phyloP scores from a whole-genome alignment of 2,797 vertebrate species.

The Hoplostethus mediterraneus region DNA sequence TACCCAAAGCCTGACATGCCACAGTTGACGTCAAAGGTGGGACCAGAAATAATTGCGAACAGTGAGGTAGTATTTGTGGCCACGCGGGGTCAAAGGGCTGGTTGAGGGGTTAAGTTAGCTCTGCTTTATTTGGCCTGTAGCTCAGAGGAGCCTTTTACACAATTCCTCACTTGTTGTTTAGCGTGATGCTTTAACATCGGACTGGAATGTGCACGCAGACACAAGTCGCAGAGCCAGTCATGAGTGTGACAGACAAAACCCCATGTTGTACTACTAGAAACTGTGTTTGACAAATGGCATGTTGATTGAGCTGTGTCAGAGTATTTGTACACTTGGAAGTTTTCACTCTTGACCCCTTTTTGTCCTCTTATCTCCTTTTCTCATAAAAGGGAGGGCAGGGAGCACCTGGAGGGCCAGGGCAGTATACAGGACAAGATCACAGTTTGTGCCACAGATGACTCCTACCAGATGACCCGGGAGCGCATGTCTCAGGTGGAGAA shows the following conservation, averaged over 20 bases:
- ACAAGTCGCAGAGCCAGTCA: slow-evolving; percentile 49
- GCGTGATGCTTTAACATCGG: slow-evolving; percentile 30
- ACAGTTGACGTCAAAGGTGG: slow-evolving; percentile 51
- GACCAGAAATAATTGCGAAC: slow-evolving; percentile 58
- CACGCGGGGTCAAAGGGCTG: slow-evolving; percentile 42
- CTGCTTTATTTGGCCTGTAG: slow-evolving; percentile 39
- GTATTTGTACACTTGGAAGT: slow-evolving; percentile 28
- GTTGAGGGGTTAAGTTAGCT: slow-evolving; percentile 34
- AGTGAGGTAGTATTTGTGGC: slow-evolving; percentile 57
- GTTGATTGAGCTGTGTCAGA: slow-evolving; percentile 11
- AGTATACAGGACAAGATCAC: slow-evolving; percentile 92
- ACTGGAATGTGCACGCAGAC: slow-evolving; percentile 34
- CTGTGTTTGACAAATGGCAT: slow-evolving; percentile 21
- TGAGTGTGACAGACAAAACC: slow-evolving; percentile 39
- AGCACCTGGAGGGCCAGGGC: slow-evolving; percentile 88
- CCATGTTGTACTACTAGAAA: background rate
- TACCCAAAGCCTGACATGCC: slow-evolving; percentile 27
- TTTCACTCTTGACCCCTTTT: background rate
- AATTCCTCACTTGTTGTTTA: slow-evolving; percentile 46
- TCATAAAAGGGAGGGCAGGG: slow-evolving; percentile 83
- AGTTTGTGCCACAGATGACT: slow-evolving; percentile 89
- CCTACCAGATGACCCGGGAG: slow-evolving; percentile 85
- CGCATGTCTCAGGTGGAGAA: slow-evolving; percentile 87
- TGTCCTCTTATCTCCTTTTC: slow-evolving; percentile 10
- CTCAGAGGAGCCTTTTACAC: slow-evolving; percentile 47